phyloP scores from a whole-genome alignment of 1,140 invertebrate genomes.

The Pteromalus puparum region DNA sequence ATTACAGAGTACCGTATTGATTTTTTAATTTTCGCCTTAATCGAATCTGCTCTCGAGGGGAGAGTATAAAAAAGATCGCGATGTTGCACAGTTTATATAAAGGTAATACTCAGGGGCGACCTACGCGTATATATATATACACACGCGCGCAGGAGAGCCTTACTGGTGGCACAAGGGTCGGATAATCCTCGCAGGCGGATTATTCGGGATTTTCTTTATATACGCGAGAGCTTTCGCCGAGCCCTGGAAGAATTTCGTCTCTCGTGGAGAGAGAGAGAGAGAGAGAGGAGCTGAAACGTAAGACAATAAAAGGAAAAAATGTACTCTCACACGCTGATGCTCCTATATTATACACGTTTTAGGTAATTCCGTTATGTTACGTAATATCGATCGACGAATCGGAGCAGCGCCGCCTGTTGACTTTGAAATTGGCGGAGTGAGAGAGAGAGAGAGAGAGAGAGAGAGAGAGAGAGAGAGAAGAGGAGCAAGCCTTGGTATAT shows the following conservation, averaged over 20 bases:
- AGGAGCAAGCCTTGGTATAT: no score
- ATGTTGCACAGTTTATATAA: conserved; percentile 47
- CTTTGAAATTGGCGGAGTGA: conserved; percentile 42
- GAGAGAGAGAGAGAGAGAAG: no score
- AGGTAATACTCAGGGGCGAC: conserved; percentile 26
- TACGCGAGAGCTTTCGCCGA: conserved; percentile 55
- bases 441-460: no score
- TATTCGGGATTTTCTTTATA: conserved; percentile 71
- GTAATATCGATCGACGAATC: conserved; percentile 39
- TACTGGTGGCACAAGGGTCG: conserved; percentile 62
- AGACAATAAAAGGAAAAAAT: conserved; percentile 36
- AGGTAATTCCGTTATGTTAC: conserved; percentile 22
- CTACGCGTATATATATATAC: conserved; percentile 57
- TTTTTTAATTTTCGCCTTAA: not conserved
- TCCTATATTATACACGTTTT: not conserved
- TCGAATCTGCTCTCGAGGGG: not conserved
- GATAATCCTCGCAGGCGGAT: conserved; percentile 73
- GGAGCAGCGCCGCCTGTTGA: conserved; percentile 10
- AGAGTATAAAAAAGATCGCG: not conserved
- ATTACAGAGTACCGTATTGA: not conserved
- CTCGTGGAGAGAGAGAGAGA: not conserved
- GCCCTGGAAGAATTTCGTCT: conserved; percentile 56
- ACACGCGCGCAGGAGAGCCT: no score
- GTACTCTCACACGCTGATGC: not conserved
- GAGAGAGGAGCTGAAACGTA: conserved; percentile 8